Evolutionary conservation across 2,113 vertebrate species (phyloP).

Genomic region (Myodes glareolus): DNA sequence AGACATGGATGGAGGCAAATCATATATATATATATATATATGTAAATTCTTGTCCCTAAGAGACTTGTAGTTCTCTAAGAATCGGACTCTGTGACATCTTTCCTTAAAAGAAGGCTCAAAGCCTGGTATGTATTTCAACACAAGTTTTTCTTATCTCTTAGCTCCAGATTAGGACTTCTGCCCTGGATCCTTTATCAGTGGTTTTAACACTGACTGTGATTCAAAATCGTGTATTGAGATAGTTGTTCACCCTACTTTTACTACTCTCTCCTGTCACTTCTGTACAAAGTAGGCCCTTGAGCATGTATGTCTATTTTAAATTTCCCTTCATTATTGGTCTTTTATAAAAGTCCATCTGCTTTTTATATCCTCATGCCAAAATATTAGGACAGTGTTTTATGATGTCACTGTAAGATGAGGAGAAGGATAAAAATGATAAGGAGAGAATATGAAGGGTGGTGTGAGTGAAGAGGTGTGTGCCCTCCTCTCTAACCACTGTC

Average conservation of each 20-base stretch:
- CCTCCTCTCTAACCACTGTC: neutral
- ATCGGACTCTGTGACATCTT: neutral
- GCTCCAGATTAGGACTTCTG: neutral
- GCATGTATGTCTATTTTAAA: neutral
- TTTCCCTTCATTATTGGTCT: neutral
- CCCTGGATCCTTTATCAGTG: neutral
- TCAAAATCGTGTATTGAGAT: neutral
- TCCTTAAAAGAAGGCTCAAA: slow-evolving; percentile 27
- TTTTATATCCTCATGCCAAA: neutral
- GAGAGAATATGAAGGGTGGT: neutral
- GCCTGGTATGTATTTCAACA: neutral
- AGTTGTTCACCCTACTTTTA: neutral
- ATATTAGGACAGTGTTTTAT: neutral
- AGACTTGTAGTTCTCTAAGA: neutral
- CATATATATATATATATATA: neutral
- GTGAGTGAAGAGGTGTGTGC: rapidly evolving
- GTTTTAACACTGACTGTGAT: neutral
- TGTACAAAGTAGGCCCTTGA: neutral
- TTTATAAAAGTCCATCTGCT: neutral
- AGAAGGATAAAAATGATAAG: neutral
- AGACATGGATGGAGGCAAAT: neutral
- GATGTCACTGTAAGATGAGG: neutral
- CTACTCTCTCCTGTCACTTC: neutral
- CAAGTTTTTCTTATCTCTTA: neutral
- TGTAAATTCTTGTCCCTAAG: neutral